These are phyloP conservation scores for Hydrocynus forskahlii DNA, from an alignment of 2,797 vertebrate genomes.

Conservation along the genomic window DNA sequence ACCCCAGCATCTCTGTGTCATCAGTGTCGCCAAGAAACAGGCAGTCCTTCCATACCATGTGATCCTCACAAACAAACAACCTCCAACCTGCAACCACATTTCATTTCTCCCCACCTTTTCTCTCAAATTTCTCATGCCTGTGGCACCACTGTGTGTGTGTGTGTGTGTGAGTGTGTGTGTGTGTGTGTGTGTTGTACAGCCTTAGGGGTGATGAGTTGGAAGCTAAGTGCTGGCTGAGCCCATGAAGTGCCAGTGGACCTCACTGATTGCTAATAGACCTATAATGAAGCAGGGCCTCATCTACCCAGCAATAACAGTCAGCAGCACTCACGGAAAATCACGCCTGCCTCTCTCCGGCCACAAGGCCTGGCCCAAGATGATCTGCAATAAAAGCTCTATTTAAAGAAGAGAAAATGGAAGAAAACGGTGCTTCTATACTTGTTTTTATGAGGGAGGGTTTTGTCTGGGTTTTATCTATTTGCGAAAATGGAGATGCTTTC, in stretches of 20 bases:
- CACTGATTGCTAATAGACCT: constrained; percentile 49
- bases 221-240: constrained; percentile 20
- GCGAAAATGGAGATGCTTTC: constrained; percentile 10
- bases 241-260: constrained; percentile 47
- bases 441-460: constrained; percentile 18
- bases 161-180: constrained; percentile 1
- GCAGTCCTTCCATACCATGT: not conserved
- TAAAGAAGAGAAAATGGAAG: not conserved
- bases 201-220: not conserved
- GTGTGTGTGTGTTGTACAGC: not conserved
- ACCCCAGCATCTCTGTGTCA: not conserved
- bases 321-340: constrained; percentile 31
- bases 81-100: not conserved
- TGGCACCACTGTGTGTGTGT: not conserved
- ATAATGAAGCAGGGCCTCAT: constrained; percentile 34
- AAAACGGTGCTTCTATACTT: constrained; percentile 19
- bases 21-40: constrained; percentile 4
- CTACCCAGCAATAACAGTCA: constrained; percentile 43
- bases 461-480: not conserved
- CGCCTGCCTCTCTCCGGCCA: constrained; percentile 5
- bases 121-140: constrained; percentile 20
- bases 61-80: not conserved
- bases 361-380: not conserved
- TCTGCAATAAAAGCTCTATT: constrained; percentile 15
- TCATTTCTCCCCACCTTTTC: not conserved